Percentiles rank a stretch among this genome's conserved stretches.
phyloP scores from a whole-genome alignment of 30 jellyfish, hydroid and myxozoan genomes.

The Mastigias papua region DNA sequence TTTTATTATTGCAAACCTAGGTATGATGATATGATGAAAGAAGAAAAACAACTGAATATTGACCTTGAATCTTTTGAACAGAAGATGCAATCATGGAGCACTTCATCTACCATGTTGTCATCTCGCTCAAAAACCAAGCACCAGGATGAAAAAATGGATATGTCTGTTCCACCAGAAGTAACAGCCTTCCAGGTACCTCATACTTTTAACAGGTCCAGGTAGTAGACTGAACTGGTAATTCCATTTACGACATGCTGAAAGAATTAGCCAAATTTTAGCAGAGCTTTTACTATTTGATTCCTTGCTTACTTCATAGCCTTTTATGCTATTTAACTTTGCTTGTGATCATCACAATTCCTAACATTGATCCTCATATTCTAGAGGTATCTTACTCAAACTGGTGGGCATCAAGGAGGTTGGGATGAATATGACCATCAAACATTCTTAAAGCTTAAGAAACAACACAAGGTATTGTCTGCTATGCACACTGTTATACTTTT shows the following conservation, averaged over 20 bases:
- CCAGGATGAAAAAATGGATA: constrained; percentile 21
- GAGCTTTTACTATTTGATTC: no score
- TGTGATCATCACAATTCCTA: no score
- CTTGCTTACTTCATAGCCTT: no score
- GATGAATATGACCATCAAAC: constrained; percentile 93
- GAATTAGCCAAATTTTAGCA: no score
- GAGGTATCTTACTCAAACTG: constrained; percentile 84
- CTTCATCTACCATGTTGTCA: constrained; percentile 2
- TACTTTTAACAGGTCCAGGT: no score
- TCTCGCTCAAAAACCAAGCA: constrained; percentile 21
- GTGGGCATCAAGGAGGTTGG: constrained; percentile 99
- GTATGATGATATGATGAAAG: constrained; percentile 81
- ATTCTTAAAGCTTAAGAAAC: constrained; percentile 78
- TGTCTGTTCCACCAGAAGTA: constrained; percentile 84
- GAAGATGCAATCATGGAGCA: constrained; percentile 81
- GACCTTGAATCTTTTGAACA: constrained; percentile 71
- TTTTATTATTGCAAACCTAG: constrained; percentile 9
- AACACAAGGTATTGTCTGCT: constrained; percentile 61
- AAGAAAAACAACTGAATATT: constrained; percentile 65
- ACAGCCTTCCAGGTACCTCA: constrained; percentile 83
- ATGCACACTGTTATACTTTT: no score
- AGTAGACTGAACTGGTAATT: no score
- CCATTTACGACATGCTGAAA: no score
- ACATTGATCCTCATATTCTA: constrained; percentile 20
- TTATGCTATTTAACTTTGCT: no score